phyloP scores from a whole-genome alignment of 1,140 invertebrate genomes.

The Cataglyphis hispanica region DNA sequence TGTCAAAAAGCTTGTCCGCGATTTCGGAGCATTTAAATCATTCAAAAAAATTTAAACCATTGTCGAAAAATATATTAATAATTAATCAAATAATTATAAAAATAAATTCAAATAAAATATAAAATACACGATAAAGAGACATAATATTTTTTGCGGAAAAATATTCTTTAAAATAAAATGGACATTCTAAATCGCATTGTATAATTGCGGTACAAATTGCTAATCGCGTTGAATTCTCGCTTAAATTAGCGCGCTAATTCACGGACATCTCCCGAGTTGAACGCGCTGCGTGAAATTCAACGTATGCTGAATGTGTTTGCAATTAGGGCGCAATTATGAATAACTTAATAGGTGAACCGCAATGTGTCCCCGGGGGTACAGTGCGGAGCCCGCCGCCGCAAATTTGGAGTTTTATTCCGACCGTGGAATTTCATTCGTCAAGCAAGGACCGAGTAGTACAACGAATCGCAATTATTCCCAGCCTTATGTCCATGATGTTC shows the following conservation, averaged over 20 bases:
- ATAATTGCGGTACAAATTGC: conserved; percentile 27
- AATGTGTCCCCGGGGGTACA: conserved; percentile 33
- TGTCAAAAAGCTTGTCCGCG: neutral
- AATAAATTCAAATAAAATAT: neutral
- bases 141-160: neutral
- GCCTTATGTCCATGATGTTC: conserved; percentile 69
- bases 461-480: conserved; percentile 74
- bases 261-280: conserved; percentile 40
- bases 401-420: conserved; percentile 72
- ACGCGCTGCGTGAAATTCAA: conserved; percentile 49
- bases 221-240: conserved; percentile 50
- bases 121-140: neutral
- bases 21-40: too few relatives aligned
- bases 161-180: neutral
- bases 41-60: too few relatives aligned
- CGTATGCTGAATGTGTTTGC: conserved; percentile 51
- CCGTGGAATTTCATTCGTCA: conserved; percentile 74
- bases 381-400: conserved; percentile 28
- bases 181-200: conserved; percentile 8
- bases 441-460: conserved; percentile 63
- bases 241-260: conserved; percentile 56
- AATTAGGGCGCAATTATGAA: conserved; percentile 63
- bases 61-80: neutral
- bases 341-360: conserved; percentile 67
- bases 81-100: neutral